phyloP scores from a whole-genome alignment of 2,113 vertebrate species.

The Engystomops pustulosus region DNA sequence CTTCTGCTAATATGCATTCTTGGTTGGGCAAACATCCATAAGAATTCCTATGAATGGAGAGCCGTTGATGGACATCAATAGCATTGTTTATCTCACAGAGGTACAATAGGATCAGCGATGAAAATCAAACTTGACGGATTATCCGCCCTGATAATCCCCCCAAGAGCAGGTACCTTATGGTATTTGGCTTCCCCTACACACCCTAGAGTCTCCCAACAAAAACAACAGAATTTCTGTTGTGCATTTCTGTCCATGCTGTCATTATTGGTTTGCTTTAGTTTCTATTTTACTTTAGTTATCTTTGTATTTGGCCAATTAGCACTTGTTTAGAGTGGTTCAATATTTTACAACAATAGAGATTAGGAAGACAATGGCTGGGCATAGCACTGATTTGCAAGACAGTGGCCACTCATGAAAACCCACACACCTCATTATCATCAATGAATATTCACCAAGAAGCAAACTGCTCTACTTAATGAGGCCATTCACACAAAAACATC shows the following conservation, averaged over 20 bases:
- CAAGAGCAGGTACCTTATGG: not conserved
- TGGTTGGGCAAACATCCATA: not conserved
- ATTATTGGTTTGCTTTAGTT: not conserved
- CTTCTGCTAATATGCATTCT: not conserved
- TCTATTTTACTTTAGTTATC: conserved; percentile 53
- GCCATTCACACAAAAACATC: conserved; percentile 71
- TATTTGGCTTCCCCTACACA: not conserved
- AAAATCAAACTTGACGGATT: not conserved
- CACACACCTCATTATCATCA: conserved; percentile 66
- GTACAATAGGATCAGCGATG: not conserved
- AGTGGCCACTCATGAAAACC: conserved; percentile 63
- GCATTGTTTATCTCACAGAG: too few relatives aligned
- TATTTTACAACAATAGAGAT: conserved; percentile 73
- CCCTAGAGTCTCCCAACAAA: not conserved
- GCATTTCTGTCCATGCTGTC: not conserved
- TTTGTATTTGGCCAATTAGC: conserved; percentile 69
- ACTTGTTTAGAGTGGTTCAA: conserved; percentile 72
- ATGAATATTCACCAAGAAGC: conserved; percentile 70
- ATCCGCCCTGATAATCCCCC: too few relatives aligned
- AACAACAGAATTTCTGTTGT: not conserved
- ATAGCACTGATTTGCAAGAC: conserved; percentile 70
- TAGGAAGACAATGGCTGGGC: conserved; percentile 67
- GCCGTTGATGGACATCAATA: not conserved
- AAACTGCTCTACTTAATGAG: conserved; percentile 67
- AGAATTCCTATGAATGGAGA: not conserved